Conservation (phyloP, 2,797 vertebrate species). For the Centroberyx gerrardi region DNA sequence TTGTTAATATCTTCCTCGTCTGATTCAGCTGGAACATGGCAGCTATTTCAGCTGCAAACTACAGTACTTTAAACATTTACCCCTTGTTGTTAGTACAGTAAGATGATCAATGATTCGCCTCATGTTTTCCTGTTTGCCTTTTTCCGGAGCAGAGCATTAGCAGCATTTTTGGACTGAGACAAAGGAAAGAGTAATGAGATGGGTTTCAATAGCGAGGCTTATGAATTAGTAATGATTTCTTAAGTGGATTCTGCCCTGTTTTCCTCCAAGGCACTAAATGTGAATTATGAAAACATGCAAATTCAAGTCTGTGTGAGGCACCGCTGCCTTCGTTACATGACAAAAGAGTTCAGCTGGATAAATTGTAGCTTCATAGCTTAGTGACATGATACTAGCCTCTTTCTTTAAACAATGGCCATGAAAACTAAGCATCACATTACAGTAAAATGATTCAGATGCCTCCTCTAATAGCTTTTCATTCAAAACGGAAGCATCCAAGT, state of each 20-base stretch:
- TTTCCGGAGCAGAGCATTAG: conserved; percentile 30
- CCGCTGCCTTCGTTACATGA: conserved; percentile 64
- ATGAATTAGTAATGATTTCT: conserved; percentile 80
- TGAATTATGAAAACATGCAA: conserved; percentile 79
- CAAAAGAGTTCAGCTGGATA: conserved; percentile 66
- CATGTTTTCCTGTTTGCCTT: conserved; percentile 53
- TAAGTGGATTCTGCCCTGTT: conserved; percentile 75
- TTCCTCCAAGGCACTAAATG: conserved; percentile 67
- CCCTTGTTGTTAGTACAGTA: conserved; percentile 9
- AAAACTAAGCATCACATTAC: conserved; percentile 31
- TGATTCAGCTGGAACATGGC: no score
- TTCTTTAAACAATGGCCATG: conserved; percentile 40
- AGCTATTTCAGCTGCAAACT: no score
- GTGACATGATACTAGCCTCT: conserved; percentile 23
- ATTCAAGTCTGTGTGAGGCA: conserved; percentile 59
- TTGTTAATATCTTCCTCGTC: no score
- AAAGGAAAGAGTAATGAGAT: conserved; percentile 69
- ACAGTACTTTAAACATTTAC: conserved; percentile 35
- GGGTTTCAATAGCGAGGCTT: conserved; percentile 63
- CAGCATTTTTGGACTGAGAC: conserved; percentile 44
- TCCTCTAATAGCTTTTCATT: neutral
- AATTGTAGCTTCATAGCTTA: conserved; percentile 44
- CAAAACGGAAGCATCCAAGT: conserved; percentile 16
- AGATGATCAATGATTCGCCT: conserved; percentile 49
- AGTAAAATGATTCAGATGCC: conserved; percentile 13